phyloP scores from a whole-genome alignment of 2,888 invertebrate genomes.

The Mactromeris polynyma region DNA sequence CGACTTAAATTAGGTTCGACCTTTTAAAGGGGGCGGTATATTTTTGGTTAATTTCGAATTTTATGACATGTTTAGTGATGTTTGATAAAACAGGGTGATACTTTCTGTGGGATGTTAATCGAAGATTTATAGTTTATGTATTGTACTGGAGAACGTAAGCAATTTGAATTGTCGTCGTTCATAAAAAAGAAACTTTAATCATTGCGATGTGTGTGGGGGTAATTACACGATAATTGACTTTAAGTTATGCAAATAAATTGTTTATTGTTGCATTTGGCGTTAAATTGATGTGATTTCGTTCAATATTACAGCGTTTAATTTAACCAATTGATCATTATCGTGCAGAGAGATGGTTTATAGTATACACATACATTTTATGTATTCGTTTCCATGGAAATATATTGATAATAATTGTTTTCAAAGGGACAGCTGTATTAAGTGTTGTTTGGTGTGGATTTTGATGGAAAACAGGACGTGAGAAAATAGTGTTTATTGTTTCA shows the following conservation, averaged over 20 bases:
- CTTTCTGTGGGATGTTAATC: neutral
- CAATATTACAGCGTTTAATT: neutral
- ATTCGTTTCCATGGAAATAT: neutral
- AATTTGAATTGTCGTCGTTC: neutral
- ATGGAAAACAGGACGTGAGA: neutral
- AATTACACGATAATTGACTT: neutral
- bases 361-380: neutral
- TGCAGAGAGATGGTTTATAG: neutral
- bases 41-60: neutral
- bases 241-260: constrained; percentile 3
- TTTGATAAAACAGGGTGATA: neutral
- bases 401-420: neutral
- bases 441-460: neutral
- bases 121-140: neutral
- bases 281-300: neutral
- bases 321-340: neutral
- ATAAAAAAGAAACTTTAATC: neutral
- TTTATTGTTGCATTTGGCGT: neutral
- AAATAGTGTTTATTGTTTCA: neutral
- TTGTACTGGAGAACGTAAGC: neutral
- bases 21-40: neutral
- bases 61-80: neutral
- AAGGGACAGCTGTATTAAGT: neutral
- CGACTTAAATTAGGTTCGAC: neutral
- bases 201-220: neutral